These are phyloP conservation scores for Spatula versicolor DNA, from an alignment of 2,797 vertebrate genomes.

Conservation along the genomic window DNA sequence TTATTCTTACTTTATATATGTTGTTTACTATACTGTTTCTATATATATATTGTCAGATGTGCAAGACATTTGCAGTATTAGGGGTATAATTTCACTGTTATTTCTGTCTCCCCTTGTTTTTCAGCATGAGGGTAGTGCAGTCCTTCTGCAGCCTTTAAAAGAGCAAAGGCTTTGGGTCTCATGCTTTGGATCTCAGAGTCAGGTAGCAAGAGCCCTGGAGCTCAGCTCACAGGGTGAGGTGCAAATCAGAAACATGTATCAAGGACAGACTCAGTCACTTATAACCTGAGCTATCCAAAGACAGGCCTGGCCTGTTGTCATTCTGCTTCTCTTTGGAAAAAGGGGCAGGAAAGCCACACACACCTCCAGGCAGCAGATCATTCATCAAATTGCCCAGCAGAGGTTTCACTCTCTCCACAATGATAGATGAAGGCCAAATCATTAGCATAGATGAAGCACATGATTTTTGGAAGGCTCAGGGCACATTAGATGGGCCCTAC, in stretches of 20 bases:
- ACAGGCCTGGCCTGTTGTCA: neutral
- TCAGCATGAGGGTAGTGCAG: neutral
- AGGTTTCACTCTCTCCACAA: neutral
- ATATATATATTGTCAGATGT: neutral
- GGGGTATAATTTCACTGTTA: neutral
- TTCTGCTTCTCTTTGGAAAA: neutral
- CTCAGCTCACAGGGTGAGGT: neutral
- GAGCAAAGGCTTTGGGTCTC: neutral
- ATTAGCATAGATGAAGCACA: neutral
- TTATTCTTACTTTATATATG: constrained; percentile 34
- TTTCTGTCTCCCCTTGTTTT: neutral
- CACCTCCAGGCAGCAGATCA: neutral
- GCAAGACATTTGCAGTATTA: neutral
- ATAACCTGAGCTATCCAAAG: neutral
- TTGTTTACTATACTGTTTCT: neutral
- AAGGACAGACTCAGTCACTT: neutral
- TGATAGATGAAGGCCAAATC: neutral
- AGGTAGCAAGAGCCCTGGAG: neutral
- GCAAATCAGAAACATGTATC: neutral
- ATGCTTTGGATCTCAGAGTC: neutral
- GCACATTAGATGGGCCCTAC: neutral
- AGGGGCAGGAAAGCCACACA: neutral
- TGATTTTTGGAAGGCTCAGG: neutral
- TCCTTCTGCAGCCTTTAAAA: constrained; percentile 27
- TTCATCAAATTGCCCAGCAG: neutral